Evolutionary conservation across 2,888 invertebrate species (phyloP), one percentile per base, ranked within the genome.

Genomic region (Sarcophaga subvicina): DNA sequence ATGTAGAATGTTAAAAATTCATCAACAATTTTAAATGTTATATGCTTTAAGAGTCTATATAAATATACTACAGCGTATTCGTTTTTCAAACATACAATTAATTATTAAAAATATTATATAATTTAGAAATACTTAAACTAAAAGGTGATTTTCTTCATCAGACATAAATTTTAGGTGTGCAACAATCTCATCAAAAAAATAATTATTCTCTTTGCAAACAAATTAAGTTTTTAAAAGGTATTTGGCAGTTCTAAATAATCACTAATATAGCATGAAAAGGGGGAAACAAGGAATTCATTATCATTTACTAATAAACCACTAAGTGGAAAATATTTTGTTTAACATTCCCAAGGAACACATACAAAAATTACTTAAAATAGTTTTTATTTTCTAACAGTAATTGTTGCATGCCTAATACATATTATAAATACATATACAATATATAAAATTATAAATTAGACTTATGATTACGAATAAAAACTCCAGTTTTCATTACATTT

Each of bases 401-500:
- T 85, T 85, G 84, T 80, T 85, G 84, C 84, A 80, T 85, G 80
- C 84, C 84, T 67, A 85, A 76, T 80, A 71, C 49, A 1, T 75
- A 67, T 64, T 25, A 45, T 73, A 62, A 72, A 66, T 22, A 78
- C 22, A 22, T 70, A 75, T 22, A 80, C 67, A 67, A 73, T 37
- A 47, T 4, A 3, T 27, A 47, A 14, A 79, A 49, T 5, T 47
- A 47, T 47, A 22, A 73, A 45, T 67, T 67, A 75, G n/a, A 49
- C 27, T 49, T 75, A 49, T 75, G 66, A 20, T 76, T 49, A 75
- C 54, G 17, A 37, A 63, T 69, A 54, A 72, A 66, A 71, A 22
- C 14, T 69, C 8, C 62, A 4, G 27, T 71, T 67, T 77, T 71
- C 10, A 11, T 10, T 54, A 71, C n/a, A 17, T 25, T 17, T 25